Evolutionary conservation across 2,113 vertebrate genomes (phyloP).

Genomic region (Rhabdomys dilectus): DNA sequence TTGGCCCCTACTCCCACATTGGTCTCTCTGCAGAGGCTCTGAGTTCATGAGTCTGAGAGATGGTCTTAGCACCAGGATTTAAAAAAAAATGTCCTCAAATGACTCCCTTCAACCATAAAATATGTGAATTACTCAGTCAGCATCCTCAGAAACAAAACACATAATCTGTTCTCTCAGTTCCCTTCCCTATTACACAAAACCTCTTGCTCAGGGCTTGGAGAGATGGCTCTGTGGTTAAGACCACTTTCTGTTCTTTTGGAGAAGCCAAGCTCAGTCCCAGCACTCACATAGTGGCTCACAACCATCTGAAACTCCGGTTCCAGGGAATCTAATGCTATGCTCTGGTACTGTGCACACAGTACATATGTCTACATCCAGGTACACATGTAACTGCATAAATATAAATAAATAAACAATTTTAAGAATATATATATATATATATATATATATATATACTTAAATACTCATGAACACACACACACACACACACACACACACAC

Average conservation of each 20-base stretch:
- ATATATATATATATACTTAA: not conserved
- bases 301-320: not conserved
- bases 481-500: not conserved
- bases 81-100: accelerated
- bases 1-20: not conserved
- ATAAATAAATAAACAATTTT: not conserved
- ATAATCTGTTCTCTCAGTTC: accelerated
- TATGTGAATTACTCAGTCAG: too few relatives aligned
- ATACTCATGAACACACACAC: not conserved
- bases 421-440: not conserved
- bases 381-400: not conserved
- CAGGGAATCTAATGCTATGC: not conserved
- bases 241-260: not conserved
- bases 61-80: not conserved
- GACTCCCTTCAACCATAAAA: accelerated
- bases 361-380: not conserved
- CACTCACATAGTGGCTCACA: not conserved
- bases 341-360: not conserved
- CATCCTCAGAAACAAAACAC: accelerated
- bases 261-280: not conserved
- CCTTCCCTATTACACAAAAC: not conserved
- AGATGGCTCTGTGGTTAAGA: not conserved
- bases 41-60: accelerated
- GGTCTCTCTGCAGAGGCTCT: accelerated
- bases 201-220: not conserved